These are phyloP conservation scores for Geotrupes spiniger DNA, from an alignment of 2,888 invertebrate species.

Conservation along the genomic window DNA sequence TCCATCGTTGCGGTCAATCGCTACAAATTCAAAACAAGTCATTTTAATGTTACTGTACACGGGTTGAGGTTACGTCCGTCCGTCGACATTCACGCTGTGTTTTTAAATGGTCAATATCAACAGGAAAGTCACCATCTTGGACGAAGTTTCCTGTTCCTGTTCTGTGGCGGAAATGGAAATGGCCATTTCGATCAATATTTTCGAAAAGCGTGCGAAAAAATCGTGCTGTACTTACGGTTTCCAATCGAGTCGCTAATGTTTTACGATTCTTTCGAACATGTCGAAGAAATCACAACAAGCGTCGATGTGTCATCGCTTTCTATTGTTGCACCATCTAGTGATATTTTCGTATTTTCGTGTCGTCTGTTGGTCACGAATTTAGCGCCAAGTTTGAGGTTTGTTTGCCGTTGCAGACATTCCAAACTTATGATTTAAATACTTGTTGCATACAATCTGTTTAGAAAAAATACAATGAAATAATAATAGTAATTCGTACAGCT, in stretches of 20 bases:
- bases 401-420: too few species aligned
- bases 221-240: slow-evolving; percentile 22
- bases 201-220: slow-evolving; percentile 17
- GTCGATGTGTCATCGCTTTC: slow-evolving; percentile 25
- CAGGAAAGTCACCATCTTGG: slow-evolving; percentile 54
- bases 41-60: background rate
- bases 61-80: slow-evolving; percentile 14
- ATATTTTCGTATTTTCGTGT: slow-evolving; percentile 7
- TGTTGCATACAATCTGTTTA: too few species aligned
- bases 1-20: slow-evolving; percentile 35
- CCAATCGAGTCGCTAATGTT: slow-evolving; percentile 7
- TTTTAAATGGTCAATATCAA: slow-evolving; percentile 32
- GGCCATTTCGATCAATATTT: slow-evolving; percentile 39
- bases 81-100: slow-evolving; percentile 14
- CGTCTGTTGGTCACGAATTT: background rate
- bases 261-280: slow-evolving; percentile 21
- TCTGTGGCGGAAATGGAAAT: slow-evolving; percentile 48
- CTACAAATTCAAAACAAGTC: slow-evolving; percentile 28
- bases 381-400: slow-evolving; percentile 11
- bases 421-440: too few species aligned
- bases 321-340: slow-evolving; percentile 23
- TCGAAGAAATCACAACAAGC: slow-evolving; percentile 23
- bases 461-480: too few species aligned
- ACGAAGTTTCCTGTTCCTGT: slow-evolving; percentile 63
- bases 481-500: too few species aligned